Base-by-base conservation (phyloP, 2,888 invertebrate species). In the Eulithis testata region DNA sequence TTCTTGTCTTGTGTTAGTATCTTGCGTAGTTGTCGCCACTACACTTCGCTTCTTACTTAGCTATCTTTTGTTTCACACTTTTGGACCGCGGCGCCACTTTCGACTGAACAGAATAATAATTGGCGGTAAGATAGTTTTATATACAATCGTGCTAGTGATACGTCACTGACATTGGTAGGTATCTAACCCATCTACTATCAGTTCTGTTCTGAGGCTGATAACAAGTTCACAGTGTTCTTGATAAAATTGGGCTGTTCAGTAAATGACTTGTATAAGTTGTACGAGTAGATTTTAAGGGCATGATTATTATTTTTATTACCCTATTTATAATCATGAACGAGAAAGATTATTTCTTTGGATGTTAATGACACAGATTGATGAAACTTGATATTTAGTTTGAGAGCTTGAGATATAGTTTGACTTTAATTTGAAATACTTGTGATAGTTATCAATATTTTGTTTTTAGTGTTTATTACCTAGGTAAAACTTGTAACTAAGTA, bases 181-280 rank as follows among this genome's bases (percentile, higher is more conserved):
- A 52, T 56, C 21, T 21, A 21, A 21, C 21, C 21, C 2, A 21
- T 21, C 53, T 54, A 21, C 45, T 64, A 49, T 49, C 49, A 49
- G 21, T 45, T 56, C 65, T 21, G 21, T 45, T 56, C 65, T 68
- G 70, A 57, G 65, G 63, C 50, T 54, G 72, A 73, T 73, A 73
- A 73, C 69, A 68, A 70, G 73, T 73, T 72, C 73, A 73, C 67
- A 63, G 59, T 63, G 60, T 67, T 67, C 64, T 59, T 66, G 71
- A 73, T 73, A 71, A 69, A 62, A 71, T 71, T 71, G 55, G 71
- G 65, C 59, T 60, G 49, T 36, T 51, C 40, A 12, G 40, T 56
- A 51, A 54, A 40, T 50, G 14, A 55, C 12, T 55, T 61, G 40
- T 49, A 61, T 50, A 21, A 21, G 21, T 1, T 21, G 21, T 21